Evolutionary conservation across 2,888 invertebrate species (phyloP), one percentile per base, ranked within the genome.

Genomic region (Terebella lapidaria): DNA sequence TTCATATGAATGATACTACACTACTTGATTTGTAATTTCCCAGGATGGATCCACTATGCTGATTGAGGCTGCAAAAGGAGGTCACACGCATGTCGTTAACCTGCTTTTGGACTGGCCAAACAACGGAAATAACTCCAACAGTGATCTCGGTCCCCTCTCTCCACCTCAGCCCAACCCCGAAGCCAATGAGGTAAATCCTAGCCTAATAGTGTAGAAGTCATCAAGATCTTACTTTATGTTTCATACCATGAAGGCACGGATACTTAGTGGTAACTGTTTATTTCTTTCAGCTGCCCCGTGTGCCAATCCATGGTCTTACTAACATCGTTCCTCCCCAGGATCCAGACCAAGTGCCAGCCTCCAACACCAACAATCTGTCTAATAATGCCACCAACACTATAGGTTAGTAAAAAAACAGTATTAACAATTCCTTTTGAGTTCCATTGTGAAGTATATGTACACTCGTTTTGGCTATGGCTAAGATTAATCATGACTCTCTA

Each of bases 31-130:
- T n/a, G n/a, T n/a, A n/a, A n/a, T n/a, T n/a, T n/a, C 10, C 18
- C 71, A 88, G 86, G 97, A 99, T 83, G 95, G 95, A 81, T 94
- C 94, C 63, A 96, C 95, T 58, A 97, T 96, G 89, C 85, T 99
- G 70, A 96, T 99, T 73, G 97, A 99, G 83, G 97, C 96, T 56
- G 92, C 97, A 54, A 95, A 95, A 83, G 95, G 96, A 55, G 97
- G 97, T 0, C 96, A 97, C 82, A 94, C 94, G 25, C 88, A 88
- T 69, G 94, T 99, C 61, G 96, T 97, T 63, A 92, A 94, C 82
- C 84, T 96, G 72, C 84, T 99, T 69, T 86, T 99, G 68, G 96
- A 97, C 82, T 96, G 66, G 64, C 67, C 68, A 20, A 64, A 62
- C 56, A 59, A 61, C 55, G 26, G 61, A 45, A 57, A 59, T 20